Evolutionary conservation across 2,113 vertebrate genomes (phyloP), one percentile per base, ranked within the genome.

Genomic region (Varanus komodoensis): DNA sequence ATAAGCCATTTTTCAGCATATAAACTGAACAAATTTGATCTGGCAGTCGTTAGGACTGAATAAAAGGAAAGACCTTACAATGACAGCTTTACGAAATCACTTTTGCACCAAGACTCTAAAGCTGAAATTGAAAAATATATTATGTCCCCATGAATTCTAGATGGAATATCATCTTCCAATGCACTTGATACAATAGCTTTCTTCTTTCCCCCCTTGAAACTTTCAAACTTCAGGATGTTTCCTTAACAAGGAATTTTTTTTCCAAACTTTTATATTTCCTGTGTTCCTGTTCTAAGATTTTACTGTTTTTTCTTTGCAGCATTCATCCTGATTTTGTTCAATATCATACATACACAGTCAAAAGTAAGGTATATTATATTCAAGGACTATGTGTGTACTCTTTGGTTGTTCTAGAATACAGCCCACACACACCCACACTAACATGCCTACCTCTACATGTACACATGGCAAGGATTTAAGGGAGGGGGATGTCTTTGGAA

Each of bases 1-100:
- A 90, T 50, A 77, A 94, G 73, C 44, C 82, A 89, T 89, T 77
- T 50, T 84, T 54, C 17, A 34, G 82, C 82, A 83, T 92, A 90
- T 90, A 94, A 94, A 96, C 87, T 44, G 86, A 90, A 83, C 64
- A 90, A 54, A 91, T 89, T 92, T 93, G 91, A 92, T 92, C 91
- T 94, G 87, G 57, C 94, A 94, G 87, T 92, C 78, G 88, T 95
- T 92, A 94, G 82, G 32, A 91, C 68, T 64, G 64, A 93, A 92
- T 32, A 74, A 93, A 78, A 88, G 50, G 90, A 81, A 64, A 54
- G 12, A 38, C 38, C 91, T 95, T 91, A 92, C 0, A 0, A 89
- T 82, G 84, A 57, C 87, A 89, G 87, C 88, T 79, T 89, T 89
- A 92, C n/a, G 84, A 0, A 87, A 85, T 73, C 83, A 79, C 84